Conservation (phyloP, 92 coral and sea anemone genomes). For the Siderastrea radians region DNA sequence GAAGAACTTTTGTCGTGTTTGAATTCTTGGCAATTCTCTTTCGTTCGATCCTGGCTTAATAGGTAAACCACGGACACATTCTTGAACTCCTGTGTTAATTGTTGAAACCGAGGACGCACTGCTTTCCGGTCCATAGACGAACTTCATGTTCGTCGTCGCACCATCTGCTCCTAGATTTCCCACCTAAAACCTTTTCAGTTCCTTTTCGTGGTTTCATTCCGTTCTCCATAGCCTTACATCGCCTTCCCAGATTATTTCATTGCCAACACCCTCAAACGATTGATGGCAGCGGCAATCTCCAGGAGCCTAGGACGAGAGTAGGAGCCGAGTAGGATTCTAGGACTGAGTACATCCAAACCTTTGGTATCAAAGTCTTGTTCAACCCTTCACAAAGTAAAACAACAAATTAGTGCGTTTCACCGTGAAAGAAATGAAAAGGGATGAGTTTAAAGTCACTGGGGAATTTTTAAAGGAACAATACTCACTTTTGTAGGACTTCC, state of each 20-base stretch:
- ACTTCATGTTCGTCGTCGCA: neutral
- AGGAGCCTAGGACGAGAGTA: slow-evolving; percentile 74
- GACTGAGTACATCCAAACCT: slow-evolving; percentile 79
- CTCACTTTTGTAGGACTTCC: slow-evolving; percentile 62
- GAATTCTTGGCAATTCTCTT: no score
- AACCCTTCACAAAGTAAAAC: slow-evolving; percentile 36
- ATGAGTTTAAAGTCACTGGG: neutral
- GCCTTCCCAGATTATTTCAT: slow-evolving; percentile 47
- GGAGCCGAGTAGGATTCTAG: slow-evolving; percentile 61
- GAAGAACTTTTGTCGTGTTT: no score
- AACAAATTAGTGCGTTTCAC: neutral
- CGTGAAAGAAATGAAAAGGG: neutral
- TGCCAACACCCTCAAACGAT: slow-evolving; percentile 61
- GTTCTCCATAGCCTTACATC: neutral
- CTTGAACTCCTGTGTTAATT: neutral
- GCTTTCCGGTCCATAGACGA: neutral
- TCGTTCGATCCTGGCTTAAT: no score
- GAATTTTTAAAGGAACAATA: neutral
- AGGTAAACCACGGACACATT: neutral
- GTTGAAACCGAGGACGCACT: neutral
- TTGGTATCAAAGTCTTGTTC: slow-evolving; percentile 67
- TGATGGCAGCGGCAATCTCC: slow-evolving; percentile 78
- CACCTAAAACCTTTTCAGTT: neutral
- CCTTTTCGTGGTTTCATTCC: neutral
- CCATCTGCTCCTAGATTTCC: no score